phyloP scores from a whole-genome alignment of 2,113 vertebrate genomes.

The Anarhynchus alexandrinus region DNA sequence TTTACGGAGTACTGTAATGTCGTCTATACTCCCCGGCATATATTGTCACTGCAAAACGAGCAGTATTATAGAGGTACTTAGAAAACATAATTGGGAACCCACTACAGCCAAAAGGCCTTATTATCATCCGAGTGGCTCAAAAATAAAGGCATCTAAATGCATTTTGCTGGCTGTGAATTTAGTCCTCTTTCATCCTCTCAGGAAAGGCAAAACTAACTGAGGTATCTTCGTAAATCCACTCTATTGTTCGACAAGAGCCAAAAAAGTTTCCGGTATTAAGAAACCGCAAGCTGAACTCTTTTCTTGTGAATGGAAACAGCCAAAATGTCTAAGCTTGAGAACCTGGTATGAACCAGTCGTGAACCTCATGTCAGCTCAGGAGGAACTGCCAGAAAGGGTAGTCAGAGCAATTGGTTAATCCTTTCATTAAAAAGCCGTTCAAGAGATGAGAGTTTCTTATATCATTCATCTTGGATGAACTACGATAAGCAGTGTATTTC shows the following conservation, averaged over 20 bases:
- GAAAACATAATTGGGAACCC: not conserved
- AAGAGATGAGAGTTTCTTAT: not conserved
- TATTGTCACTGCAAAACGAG: not conserved
- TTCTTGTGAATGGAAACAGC: not conserved
- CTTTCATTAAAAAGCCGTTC: not conserved
- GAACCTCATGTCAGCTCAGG: not conserved
- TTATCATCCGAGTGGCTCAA: not conserved
- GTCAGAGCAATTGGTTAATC: slow-evolving; percentile 6
- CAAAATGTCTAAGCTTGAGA: not conserved
- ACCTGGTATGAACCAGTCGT: not conserved
- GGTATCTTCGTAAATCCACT: not conserved
- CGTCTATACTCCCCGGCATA: not conserved
- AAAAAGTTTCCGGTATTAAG: not conserved
- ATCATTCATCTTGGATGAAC: not conserved
- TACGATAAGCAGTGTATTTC: not conserved
- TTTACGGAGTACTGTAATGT: not conserved
- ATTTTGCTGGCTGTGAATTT: not conserved
- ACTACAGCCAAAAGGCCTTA: not conserved
- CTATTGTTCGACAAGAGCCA: not conserved
- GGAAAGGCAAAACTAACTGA: not conserved
- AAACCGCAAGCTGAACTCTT: not conserved
- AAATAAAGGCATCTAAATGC: not conserved
- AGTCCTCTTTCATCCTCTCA: not conserved
- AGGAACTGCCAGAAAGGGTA: slow-evolving; percentile 1
- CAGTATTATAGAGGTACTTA: not conserved